These are phyloP conservation scores for Hoplostethus mediterraneus DNA, from an alignment of 2,797 vertebrate species.

Conservation along the genomic window DNA sequence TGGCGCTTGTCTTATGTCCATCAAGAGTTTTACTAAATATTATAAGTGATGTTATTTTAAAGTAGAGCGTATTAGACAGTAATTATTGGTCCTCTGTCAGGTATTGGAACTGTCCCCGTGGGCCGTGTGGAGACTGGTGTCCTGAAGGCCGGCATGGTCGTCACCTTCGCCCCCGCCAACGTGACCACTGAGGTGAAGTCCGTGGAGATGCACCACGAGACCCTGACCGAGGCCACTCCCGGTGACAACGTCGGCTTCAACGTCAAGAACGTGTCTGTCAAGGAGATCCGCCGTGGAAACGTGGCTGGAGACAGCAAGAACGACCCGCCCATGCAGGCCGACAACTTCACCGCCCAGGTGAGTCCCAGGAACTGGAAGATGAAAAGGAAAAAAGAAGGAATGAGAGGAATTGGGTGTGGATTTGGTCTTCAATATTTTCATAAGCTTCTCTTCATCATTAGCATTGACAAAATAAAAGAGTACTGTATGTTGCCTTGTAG, in stretches of 20 bases:
- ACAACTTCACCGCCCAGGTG: conserved; percentile 84
- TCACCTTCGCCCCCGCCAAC: conserved; percentile 84
- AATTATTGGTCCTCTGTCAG: conserved; percentile 46
- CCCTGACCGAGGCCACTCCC: conserved; percentile 81
- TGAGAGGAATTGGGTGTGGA: too few species aligned
- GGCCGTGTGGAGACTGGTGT: conserved; percentile 86
- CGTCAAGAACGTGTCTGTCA: conserved; percentile 88
- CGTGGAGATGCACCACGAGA: conserved; percentile 88
- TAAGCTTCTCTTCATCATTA: too few species aligned
- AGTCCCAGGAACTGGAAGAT: background rate
- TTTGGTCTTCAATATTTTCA: too few species aligned
- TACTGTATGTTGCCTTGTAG: too few species aligned
- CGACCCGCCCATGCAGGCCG: conserved; percentile 81
- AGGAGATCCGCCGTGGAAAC: conserved; percentile 86
- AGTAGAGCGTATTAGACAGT: background rate
- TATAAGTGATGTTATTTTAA: background rate
- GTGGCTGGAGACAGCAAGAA: conserved; percentile 88
- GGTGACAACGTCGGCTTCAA: conserved; percentile 90
- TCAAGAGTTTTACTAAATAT: too few species aligned
- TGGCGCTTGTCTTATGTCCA: too few species aligned
- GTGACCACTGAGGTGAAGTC: conserved; percentile 89
- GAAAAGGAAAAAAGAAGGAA: too few species aligned
- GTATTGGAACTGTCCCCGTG: conserved; percentile 87
- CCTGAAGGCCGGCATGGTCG: conserved; percentile 85
- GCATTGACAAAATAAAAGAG: too few species aligned